Evolutionary conservation across 2,888 invertebrate species (phyloP).

Genomic region (Pantelozetes paolii): DNA sequence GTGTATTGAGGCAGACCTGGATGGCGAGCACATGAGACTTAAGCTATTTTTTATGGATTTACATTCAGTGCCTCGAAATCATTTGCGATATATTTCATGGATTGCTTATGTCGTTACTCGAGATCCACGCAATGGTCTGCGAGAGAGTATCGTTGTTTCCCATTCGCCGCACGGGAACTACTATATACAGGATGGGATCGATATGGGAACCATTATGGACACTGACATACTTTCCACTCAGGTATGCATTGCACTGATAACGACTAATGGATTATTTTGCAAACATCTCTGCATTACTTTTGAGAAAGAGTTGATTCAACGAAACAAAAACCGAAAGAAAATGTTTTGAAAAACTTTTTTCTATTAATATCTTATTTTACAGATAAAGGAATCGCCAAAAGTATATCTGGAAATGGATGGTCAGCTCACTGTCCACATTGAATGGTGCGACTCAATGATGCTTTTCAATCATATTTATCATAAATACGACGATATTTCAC

Average conservation of each 20-base stretch:
- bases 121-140: slow-evolving; percentile 54
- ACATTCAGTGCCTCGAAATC: slow-evolving; percentile 72
- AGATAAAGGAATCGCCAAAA: slow-evolving; percentile 62
- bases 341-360: too few relatives aligned
- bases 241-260: slow-evolving; percentile 53
- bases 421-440: slow-evolving; percentile 69
- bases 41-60: slow-evolving; percentile 64
- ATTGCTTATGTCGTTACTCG: slow-evolving; percentile 46
- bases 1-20: slow-evolving; percentile 71
- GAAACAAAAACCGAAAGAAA: too few relatives aligned
- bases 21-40: slow-evolving; percentile 68
- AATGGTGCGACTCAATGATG: slow-evolving; percentile 75
- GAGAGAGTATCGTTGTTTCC: slow-evolving; percentile 64
- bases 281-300: too few relatives aligned
- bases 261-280: too few relatives aligned
- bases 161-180: slow-evolving; percentile 73
- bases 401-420: slow-evolving; percentile 68
- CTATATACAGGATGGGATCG: slow-evolving; percentile 71
- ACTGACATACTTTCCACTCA: slow-evolving; percentile 70
- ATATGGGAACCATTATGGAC: slow-evolving; percentile 71
- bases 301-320: too few relatives aligned
- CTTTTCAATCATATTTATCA: slow-evolving; percentile 76
- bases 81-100: slow-evolving; percentile 58
- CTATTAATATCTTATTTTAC: not conserved
- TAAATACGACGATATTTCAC: slow-evolving; percentile 73